These are phyloP conservation scores for Caenorhabditis imperialis DNA, from an alignment of 2,888 invertebrate genomes.

Conservation along the genomic window DNA sequence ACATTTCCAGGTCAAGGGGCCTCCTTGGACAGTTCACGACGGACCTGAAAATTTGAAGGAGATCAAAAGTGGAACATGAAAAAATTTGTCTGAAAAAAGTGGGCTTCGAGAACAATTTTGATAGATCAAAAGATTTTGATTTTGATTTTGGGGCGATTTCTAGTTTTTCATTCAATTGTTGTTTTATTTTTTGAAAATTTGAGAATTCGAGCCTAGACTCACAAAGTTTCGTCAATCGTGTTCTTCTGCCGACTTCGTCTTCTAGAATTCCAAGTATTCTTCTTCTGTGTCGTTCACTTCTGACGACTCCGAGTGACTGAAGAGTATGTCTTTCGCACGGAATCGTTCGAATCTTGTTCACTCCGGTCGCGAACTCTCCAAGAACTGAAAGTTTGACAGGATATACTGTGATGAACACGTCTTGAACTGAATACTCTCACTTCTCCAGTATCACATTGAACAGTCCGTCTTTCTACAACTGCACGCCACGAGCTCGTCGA, in stretches of 20 bases:
- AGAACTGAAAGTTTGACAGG: slow-evolving; percentile 87
- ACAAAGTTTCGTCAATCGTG: slow-evolving; percentile 86
- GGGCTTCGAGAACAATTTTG: too few species aligned
- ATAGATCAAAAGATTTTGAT: too few species aligned
- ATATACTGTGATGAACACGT: too few species aligned
- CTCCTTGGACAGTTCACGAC: too few species aligned
- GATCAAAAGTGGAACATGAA: too few species aligned
- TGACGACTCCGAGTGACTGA: slow-evolving; percentile 77
- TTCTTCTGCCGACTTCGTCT: slow-evolving; percentile 84
- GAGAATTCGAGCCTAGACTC: slow-evolving; percentile 86
- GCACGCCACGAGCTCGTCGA: slow-evolving; percentile 69
- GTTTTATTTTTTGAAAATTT: too few species aligned
- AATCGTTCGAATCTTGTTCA: slow-evolving; percentile 83
- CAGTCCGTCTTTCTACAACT: slow-evolving; percentile 77
- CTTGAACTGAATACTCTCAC: slow-evolving; percentile 42
- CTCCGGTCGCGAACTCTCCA: slow-evolving; percentile 83
- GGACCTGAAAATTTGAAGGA: too few species aligned
- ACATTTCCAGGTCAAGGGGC: too few species aligned
- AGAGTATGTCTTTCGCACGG: slow-evolving; percentile 85
- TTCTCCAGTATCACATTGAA: slow-evolving; percentile 63
- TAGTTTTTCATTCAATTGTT: too few species aligned
- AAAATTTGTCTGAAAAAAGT: too few species aligned
- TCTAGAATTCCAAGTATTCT: too few species aligned
- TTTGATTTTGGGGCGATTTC: too few species aligned
- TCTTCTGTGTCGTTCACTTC: slow-evolving; percentile 80